Conservation (phyloP, 2,113 vertebrate species). For the Cygnus atratus region DNA sequence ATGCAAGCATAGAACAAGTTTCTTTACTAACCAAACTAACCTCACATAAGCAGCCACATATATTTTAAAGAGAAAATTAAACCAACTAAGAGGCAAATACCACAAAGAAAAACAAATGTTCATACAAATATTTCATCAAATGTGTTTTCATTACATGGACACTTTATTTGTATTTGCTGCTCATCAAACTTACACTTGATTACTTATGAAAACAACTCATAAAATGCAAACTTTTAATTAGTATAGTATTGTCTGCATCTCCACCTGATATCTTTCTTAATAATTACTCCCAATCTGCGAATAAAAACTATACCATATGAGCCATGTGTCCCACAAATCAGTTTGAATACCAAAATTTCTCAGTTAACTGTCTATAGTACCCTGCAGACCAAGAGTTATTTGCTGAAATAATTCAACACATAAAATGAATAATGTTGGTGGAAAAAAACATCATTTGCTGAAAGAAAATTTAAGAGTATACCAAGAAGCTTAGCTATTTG, state of each 20-base stretch:
- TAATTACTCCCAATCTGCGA: constrained; percentile 2
- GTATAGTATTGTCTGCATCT: not conserved
- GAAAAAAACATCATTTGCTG: not conserved
- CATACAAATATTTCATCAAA: not conserved
- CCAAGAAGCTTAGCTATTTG: not conserved
- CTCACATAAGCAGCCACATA: not conserved
- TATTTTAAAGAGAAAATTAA: not conserved
- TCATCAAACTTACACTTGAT: not conserved
- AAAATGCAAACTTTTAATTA: constrained; percentile 47
- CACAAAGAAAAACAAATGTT: not conserved
- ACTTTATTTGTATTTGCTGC: not conserved
- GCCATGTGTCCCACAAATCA: constrained; percentile 26
- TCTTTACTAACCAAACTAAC: not conserved
- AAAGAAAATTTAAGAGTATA: constrained; percentile 22
- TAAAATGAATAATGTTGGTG: constrained; percentile 18
- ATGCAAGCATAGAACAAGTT: not conserved
- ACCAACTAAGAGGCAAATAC: not conserved
- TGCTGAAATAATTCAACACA: constrained; percentile 47
- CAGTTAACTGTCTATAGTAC: constrained; percentile 17
- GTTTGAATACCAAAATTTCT: constrained; percentile 27
- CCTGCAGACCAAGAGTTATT: constrained; percentile 45
- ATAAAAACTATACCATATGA: not conserved
- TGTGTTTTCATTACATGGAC: not conserved
- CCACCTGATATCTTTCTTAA: not conserved
- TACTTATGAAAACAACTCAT: not conserved